phyloP scores from a whole-genome alignment of 2,113 vertebrate genomes.

The Dasyornis broadbenti region DNA sequence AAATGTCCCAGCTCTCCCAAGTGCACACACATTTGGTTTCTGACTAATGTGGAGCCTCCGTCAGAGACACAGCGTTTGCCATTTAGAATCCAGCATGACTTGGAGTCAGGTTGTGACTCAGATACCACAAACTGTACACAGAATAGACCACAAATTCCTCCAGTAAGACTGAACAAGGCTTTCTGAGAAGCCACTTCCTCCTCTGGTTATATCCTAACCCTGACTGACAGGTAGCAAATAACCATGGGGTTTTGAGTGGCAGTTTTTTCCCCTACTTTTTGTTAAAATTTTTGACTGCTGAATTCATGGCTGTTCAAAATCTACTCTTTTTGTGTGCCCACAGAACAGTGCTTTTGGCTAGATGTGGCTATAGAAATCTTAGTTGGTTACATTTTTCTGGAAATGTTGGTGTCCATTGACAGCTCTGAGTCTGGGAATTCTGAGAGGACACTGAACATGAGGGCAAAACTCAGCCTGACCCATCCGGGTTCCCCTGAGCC shows the following conservation, averaged over 20 bases:
- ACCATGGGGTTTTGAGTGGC: background rate
- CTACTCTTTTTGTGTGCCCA: accelerated
- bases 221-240: slow-evolving; percentile 36
- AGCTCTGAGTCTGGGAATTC: background rate
- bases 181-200: slow-evolving; percentile 53
- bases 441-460: accelerated
- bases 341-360: background rate
- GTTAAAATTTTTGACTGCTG: background rate
- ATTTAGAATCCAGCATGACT: slow-evolving; percentile 26
- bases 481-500: background rate
- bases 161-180: slow-evolving; percentile 18
- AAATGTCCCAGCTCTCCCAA: background rate
- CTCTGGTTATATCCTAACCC: background rate
- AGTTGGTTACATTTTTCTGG: background rate
- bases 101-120: slow-evolving; percentile 30
- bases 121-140: slow-evolving; percentile 57
- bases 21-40: background rate
- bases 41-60: background rate
- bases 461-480: background rate
- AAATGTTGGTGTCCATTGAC: background rate
- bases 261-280: background rate
- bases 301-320: background rate
- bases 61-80: background rate
- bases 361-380: background rate
- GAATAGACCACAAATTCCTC: slow-evolving; percentile 56